Percentiles rank a stretch among this genome's conserved stretches.
Evolutionary conservation across 1,140 invertebrate species (phyloP).

Genomic region (Orchesella cincta): DNA sequence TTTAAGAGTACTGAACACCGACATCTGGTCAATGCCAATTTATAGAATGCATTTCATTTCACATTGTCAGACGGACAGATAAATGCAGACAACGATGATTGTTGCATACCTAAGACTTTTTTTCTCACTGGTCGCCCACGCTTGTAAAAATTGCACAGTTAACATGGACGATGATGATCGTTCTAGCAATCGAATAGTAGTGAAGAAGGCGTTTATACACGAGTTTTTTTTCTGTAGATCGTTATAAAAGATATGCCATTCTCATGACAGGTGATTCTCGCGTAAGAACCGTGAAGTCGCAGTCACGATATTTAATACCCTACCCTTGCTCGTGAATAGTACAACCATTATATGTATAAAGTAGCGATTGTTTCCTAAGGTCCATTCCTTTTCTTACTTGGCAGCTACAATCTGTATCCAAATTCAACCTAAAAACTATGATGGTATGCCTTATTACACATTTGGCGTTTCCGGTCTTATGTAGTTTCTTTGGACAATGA

Average conservation of each 20-base stretch:
- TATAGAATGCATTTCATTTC: too few species aligned
- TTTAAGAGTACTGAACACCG: too few species aligned
- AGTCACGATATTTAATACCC: constrained; percentile 5
- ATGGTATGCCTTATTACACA: not conserved
- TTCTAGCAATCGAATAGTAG: too few species aligned
- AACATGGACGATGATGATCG: too few species aligned
- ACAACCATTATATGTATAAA: not conserved
- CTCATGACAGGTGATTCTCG: constrained; percentile 16
- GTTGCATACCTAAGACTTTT: too few species aligned
- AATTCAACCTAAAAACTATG: not conserved
- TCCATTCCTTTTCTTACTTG: not conserved
- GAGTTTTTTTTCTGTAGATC: too few species aligned
- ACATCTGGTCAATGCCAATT: too few species aligned
- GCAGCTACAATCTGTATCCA: not conserved
- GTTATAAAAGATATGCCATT: not conserved
- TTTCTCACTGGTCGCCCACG: too few species aligned
- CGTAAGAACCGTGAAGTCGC: constrained; percentile 6
- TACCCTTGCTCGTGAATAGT: not conserved
- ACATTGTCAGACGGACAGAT: too few species aligned
- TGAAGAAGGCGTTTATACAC: too few species aligned
- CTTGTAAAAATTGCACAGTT: too few species aligned
- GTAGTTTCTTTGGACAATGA: not conserved
- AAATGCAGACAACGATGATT: too few species aligned
- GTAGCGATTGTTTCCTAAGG: not conserved
- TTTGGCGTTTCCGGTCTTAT: not conserved